A percentile compares a stretch with the other conserved stretches of the same genome.
Evolutionary conservation across 2,797 vertebrate species (phyloP).

Genomic region (Pseudochromis fuscus): DNA sequence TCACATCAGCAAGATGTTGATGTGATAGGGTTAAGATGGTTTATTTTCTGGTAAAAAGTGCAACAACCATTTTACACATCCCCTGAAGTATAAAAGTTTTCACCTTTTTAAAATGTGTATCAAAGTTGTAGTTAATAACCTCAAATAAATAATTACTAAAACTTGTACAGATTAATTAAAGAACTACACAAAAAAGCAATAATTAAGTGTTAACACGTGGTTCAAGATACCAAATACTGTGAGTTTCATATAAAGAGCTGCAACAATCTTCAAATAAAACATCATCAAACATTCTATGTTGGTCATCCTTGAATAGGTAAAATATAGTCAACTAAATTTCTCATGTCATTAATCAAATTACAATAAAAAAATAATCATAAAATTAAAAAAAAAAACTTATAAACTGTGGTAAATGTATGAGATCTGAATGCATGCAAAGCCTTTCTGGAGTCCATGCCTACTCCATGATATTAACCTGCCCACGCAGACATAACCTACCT

Average conservation of each 20-base stretch:
- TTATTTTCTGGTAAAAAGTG: no score
- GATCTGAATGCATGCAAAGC: no score
- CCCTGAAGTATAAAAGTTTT: no score
- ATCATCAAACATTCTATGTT: neutral
- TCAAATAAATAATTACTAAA: neutral
- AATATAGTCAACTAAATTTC: neutral
- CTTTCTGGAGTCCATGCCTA: no score
- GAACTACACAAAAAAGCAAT: no score
- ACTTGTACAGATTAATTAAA: neutral
- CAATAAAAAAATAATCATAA: no score
- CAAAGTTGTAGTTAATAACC: no score
- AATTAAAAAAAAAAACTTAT: neutral
- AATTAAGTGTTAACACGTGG: neutral
- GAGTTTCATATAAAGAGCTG: neutral
- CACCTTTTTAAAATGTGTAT: no score
- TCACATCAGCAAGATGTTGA: no score
- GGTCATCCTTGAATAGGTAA: neutral
- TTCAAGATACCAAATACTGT: neutral
- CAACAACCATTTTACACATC: no score
- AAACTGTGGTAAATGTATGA: neutral
- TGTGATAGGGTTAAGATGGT: no score
- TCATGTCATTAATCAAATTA: neutral
- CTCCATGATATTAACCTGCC: no score
- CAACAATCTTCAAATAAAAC: neutral
- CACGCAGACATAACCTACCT: constrained; percentile 82